Evolutionary conservation across 2,797 vertebrate species (phyloP).

Genomic region (Dicrostonyx torquatus): DNA sequence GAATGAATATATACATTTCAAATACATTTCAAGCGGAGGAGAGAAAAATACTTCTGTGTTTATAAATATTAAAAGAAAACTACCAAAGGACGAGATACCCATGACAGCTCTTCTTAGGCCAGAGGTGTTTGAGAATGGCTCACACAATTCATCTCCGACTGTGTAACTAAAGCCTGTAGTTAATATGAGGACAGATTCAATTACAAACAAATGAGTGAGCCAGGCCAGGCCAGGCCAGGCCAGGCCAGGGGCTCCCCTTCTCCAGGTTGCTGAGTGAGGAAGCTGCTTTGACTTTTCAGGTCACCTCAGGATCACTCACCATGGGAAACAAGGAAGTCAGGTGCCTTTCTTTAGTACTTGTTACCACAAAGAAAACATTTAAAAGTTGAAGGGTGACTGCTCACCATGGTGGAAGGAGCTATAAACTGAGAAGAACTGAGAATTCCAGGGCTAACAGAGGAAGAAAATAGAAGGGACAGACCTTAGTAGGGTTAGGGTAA

Average conservation of each 20-base stretch:
- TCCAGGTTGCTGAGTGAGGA: background rate
- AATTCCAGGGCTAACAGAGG: slow-evolving; percentile 19
- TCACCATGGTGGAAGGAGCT: background rate
- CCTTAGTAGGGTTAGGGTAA: background rate
- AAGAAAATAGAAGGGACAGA: background rate
- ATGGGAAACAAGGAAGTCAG: slow-evolving; percentile 52
- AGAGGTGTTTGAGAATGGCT: slow-evolving; percentile 28
- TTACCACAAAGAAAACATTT: slow-evolving; percentile 62
- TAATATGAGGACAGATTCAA: background rate
- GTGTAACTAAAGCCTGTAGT: slow-evolving; percentile 24
- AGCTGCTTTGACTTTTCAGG: slow-evolving; percentile 56
- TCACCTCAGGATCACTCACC: slow-evolving; percentile 13
- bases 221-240: background rate
- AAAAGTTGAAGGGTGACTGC: slow-evolving; percentile 12
- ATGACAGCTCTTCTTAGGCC: slow-evolving; percentile 31
- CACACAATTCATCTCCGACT: background rate
- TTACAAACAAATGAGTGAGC: slow-evolving; percentile 59
- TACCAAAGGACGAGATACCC: background rate
- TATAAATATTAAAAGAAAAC: slow-evolving; percentile 80
- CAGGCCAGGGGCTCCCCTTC: background rate
- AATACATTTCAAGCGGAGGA: slow-evolving; percentile 72
- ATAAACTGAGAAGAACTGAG: slow-evolving; percentile 10
- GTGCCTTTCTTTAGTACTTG: slow-evolving; percentile 45
- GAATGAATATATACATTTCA: slow-evolving; percentile 79
- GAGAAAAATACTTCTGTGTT: slow-evolving; percentile 69